These are phyloP conservation scores for Macrosoma leucophasiata DNA, from an alignment of 2,888 invertebrate species.

Conservation along the genomic window DNA sequence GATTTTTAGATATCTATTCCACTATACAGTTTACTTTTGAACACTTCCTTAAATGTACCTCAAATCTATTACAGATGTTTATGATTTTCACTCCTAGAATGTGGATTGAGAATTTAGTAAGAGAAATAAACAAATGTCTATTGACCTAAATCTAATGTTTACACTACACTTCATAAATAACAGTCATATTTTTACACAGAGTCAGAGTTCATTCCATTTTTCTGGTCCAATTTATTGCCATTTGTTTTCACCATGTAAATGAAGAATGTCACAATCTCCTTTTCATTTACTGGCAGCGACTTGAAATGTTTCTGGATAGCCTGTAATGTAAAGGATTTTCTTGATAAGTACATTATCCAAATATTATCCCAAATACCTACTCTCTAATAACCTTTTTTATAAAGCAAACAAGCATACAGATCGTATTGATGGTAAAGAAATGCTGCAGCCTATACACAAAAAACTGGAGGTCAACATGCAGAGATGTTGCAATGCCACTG, in stretches of 20 bases:
- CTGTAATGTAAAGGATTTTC: conserved; percentile 74
- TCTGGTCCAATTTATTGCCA: conserved; percentile 89
- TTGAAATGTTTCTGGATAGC: conserved; percentile 96
- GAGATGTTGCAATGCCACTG: no score
- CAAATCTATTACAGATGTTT: no score
- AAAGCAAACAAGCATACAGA: no score
- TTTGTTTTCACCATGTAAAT: conserved; percentile 97
- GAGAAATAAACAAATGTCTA: conserved; percentile 37
- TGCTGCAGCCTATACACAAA: no score
- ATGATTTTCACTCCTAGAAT: conserved; percentile 22
- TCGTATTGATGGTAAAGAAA: no score
- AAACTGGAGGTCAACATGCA: no score
- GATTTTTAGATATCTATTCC: no score
- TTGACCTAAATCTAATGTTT: conserved; percentile 37
- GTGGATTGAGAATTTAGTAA: conserved; percentile 42
- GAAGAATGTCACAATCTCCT: conserved; percentile 95
- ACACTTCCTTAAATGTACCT: no score
- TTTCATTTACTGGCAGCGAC: conserved; percentile 95
- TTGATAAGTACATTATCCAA: not conserved
- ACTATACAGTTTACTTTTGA: no score
- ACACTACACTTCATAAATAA: conserved; percentile 39
- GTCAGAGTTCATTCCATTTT: conserved; percentile 83
- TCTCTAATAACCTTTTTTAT: not conserved
- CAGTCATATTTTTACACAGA: conserved; percentile 53
- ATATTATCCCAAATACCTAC: not conserved